phyloP scores from a whole-genome alignment of 2,113 vertebrate genomes.

The Cyphomyrus discorhynchus region DNA sequence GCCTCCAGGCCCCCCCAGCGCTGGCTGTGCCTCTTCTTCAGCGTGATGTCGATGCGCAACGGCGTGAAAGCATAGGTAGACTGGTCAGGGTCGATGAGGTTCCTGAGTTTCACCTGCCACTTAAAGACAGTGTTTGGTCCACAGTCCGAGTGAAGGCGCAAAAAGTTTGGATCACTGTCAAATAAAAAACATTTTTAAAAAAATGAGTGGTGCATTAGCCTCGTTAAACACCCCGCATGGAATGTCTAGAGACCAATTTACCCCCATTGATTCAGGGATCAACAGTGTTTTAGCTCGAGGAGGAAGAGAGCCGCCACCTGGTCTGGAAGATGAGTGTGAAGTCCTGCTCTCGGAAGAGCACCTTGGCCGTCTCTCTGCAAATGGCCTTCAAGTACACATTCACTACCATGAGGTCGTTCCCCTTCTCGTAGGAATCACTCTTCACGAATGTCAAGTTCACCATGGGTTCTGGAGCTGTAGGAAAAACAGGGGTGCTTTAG shows the following conservation, averaged over 20 bases:
- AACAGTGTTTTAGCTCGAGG: not conserved
- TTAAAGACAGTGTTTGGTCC: conserved; percentile 85
- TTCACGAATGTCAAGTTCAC: conserved; percentile 84
- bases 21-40: conserved; percentile 94
- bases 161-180: conserved; percentile 76
- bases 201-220: not conserved
- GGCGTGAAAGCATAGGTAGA: conserved; percentile 83
- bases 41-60: conserved; percentile 79
- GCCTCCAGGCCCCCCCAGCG: conserved; percentile 93
- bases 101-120: conserved; percentile 99
- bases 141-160: conserved; percentile 80
- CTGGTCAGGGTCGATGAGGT: conserved; percentile 87
- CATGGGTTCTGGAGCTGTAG: conserved; percentile 73
- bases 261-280: not conserved
- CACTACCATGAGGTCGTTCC: conserved; percentile 89
- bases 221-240: not conserved
- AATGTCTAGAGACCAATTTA: not conserved
- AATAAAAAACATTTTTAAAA: conserved; percentile 18
- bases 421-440: conserved; percentile 93
- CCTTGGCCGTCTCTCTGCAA: conserved; percentile 72
- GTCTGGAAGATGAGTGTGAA: conserved; percentile 94
- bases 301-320: conserved; percentile 53
- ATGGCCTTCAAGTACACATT: conserved; percentile 91
- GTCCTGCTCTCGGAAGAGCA: conserved; percentile 94
- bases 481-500: not conserved